A percentile compares a stretch with the other conserved stretches of the same genome.
phyloP scores from a whole-genome alignment of 2,797 vertebrate species.

The Stomatorhinus walkeri region DNA sequence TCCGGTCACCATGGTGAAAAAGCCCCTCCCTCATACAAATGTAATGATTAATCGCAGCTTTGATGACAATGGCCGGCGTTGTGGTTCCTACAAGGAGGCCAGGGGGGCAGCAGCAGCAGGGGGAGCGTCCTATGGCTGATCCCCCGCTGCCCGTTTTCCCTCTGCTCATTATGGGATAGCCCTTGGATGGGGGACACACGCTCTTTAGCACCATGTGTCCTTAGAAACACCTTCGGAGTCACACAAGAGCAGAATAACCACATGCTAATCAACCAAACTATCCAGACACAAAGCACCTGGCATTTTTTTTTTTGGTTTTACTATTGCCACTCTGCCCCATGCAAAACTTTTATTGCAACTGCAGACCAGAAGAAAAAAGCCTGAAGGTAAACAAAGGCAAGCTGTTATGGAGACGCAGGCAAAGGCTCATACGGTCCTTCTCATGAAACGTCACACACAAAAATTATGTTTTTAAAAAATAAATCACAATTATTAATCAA shows the following conservation, averaged over 20 bases:
- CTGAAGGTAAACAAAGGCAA: constrained; percentile 12
- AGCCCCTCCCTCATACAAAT: constrained; percentile 53
- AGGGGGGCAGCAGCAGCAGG: constrained; percentile 11
- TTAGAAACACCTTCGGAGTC: not conserved
- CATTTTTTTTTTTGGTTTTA: not conserved
- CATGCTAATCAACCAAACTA: not conserved
- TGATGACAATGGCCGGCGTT: constrained; percentile 49
- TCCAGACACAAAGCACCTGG: not conserved
- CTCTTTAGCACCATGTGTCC: not conserved
- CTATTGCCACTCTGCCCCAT: not conserved
- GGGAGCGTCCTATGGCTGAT: not conserved
- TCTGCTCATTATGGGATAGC: not conserved
- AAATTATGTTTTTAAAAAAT: not conserved
- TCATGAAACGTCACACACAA: constrained; percentile 6
- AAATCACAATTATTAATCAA: constrained; percentile 26
- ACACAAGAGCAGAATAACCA: not conserved
- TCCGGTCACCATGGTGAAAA: constrained; percentile 54
- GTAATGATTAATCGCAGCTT: constrained; percentile 58
- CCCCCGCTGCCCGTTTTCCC: not conserved
- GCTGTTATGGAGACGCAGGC: not conserved
- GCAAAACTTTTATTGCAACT: not conserved
- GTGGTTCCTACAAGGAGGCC: constrained; percentile 41
- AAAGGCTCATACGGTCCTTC: not conserved
- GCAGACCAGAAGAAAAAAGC: not conserved
- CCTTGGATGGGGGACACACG: not conserved